Evolutionary conservation across 2,888 invertebrate species (phyloP).

Genomic region (Tenthredo amoena): DNA sequence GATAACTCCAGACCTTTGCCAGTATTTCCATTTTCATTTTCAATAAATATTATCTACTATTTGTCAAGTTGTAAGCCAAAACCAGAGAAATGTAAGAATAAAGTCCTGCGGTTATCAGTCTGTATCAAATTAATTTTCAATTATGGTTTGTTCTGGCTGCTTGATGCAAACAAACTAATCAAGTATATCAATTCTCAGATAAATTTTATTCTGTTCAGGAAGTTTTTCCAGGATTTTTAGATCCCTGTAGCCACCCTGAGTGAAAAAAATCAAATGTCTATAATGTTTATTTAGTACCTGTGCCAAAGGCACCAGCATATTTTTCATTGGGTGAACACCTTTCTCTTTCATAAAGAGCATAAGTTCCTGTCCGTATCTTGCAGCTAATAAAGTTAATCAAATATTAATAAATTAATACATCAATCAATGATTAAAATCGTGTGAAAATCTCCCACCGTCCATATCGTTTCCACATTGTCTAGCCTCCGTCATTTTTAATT

Average conservation of each 20-base stretch:
- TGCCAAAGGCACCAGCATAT: slow-evolving; percentile 87
- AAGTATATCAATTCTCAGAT: too few relatives aligned
- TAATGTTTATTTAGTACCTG: slow-evolving; percentile 81
- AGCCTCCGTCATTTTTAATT: slow-evolving; percentile 92
- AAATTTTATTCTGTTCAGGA: too few relatives aligned
- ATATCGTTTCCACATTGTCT: slow-evolving; percentile 90
- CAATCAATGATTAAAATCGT: neutral
- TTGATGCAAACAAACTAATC: too few relatives aligned
- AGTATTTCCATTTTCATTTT: too few relatives aligned
- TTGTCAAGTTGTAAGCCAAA: too few relatives aligned
- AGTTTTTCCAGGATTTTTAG: neutral
- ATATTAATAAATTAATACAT: slow-evolving; percentile 17
- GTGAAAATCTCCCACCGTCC: slow-evolving; percentile 79
- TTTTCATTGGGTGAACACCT: slow-evolving; percentile 89
- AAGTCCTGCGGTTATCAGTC: too few relatives aligned
- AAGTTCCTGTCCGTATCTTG: slow-evolving; percentile 88
- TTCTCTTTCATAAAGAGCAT: slow-evolving; percentile 91
- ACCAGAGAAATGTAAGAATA: too few relatives aligned
- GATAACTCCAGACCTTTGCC: too few relatives aligned
- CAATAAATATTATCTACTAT: too few relatives aligned
- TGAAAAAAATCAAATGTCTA: slow-evolving; percentile 34
- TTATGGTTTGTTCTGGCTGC: too few relatives aligned
- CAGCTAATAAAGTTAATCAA: slow-evolving; percentile 78
- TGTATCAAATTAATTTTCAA: too few relatives aligned
- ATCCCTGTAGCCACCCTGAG: slow-evolving; percentile 45